Base-by-base conservation (phyloP, 2,797 vertebrate genomes). In the Tadarida brasiliensis region DNA sequence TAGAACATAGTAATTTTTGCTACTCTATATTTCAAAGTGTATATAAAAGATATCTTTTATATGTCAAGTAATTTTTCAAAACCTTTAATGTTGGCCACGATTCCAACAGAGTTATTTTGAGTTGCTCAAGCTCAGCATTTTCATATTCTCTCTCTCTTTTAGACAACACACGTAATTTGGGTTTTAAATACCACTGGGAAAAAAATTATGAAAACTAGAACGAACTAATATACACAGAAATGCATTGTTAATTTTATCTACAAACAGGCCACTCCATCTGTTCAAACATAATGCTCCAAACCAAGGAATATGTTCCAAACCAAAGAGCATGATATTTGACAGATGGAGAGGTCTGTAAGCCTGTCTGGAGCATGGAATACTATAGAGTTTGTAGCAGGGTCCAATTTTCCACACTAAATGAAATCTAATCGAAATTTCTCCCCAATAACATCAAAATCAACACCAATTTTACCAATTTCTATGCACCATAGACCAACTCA, bases 311-410 rank as follows among this genome's bases (percentile, higher is more conserved):
- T 97, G 97, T 97, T 98, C 97, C 97, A 96, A 97, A 95, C 97
- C 97, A 98, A 95, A 97, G 96, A 98, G 97, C 97, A 94, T 96
- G 97, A 90, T 97, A 97, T 98, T 95, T 97, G 97, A 97, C 97
- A 98, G 97, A 98, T 98, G 97, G 97, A 90, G 93, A 95, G 94
- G 95, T 88, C 96, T 86, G 35, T 68, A 84, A 73, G 93, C 94
- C 90, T 96, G 91, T 97, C 96, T 94, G 93, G 93, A 96, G 87
- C 87, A 67, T 26, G 33, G 89, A 85, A 85, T 92, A 93, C 95
- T 95, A 85, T 44, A 86, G 89, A 93, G 81, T 80, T 94, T 93
- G 93, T 85, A 90, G 33, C 76, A 74, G 59, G 61, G 83, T 92
- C 96, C 91, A 96, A 95, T 96, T 96, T 97, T 95, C 87, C 49